phyloP scores from a whole-genome alignment of 2,797 vertebrate species.

The Labroides dimidiatus region DNA sequence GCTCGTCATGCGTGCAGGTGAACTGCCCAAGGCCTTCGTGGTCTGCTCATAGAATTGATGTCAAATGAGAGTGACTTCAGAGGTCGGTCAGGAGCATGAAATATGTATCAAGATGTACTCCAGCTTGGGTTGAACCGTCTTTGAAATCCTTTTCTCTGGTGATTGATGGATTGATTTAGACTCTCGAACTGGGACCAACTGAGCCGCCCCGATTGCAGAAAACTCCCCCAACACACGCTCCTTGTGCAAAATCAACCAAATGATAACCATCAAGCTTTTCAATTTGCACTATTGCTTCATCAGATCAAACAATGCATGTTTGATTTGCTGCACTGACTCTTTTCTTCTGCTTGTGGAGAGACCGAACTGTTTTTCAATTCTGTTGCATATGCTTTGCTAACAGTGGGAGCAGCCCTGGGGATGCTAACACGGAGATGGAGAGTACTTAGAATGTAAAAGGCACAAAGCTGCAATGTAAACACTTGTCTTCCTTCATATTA shows the following conservation, averaged over 20 bases:
- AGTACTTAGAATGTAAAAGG: conserved; percentile 69
- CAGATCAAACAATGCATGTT: conserved; percentile 1
- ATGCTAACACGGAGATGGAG: conserved; percentile 51
- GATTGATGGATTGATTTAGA: conserved; percentile 71
- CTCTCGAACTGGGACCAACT: conserved; percentile 54
- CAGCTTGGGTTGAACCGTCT: conserved; percentile 48
- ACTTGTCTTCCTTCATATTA: conserved; percentile 77
- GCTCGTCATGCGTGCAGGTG: conserved; percentile 57
- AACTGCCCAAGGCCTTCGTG: conserved; percentile 61
- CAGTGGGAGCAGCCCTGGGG: conserved; percentile 49
- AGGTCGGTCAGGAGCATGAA: conserved; percentile 63
- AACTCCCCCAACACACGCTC: conserved; percentile 15
- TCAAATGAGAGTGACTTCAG: conserved; percentile 66
- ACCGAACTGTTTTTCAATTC: conserved; percentile 16
- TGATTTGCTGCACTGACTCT: conserved; percentile 20
- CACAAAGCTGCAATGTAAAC: conserved; percentile 71
- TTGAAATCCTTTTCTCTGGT: conserved; percentile 38
- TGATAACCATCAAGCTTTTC: conserved; percentile 40
- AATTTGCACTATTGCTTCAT: conserved; percentile 32
- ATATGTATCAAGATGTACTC: conserved; percentile 63
- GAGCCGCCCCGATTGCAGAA: no score
- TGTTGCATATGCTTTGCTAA: conserved; percentile 12
- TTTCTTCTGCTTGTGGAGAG: background rate
- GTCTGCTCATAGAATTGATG: conserved; percentile 57
- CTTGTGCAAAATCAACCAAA: conserved; percentile 36